phyloP scores from a whole-genome alignment of 2,888 invertebrate species.

The Taphrorychus bicolor region DNA sequence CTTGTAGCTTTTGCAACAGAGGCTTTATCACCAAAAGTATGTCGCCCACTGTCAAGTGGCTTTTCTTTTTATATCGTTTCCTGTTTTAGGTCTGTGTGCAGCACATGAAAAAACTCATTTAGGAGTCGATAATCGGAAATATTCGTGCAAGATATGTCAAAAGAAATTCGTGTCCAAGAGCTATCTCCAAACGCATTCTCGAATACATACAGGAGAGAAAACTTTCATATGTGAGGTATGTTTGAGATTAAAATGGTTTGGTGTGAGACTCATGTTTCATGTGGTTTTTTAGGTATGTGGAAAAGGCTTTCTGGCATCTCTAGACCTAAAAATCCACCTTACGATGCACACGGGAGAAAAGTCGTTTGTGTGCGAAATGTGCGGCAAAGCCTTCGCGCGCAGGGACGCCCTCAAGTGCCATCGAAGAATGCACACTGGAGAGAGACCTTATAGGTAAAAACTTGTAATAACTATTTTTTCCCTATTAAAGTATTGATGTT shows the following conservation, averaged over 20 bases:
- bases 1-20: conserved; percentile 66
- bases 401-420: conserved; percentile 67
- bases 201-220: conserved; percentile 68
- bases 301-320: conserved; percentile 66
- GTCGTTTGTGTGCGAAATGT: conserved; percentile 68
- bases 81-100: conserved; percentile 63
- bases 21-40: conserved; percentile 67
- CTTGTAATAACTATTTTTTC: neutral
- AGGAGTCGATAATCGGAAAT: conserved; percentile 66
- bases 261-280: neutral
- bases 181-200: conserved; percentile 66
- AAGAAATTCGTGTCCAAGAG: conserved; percentile 69
- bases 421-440: conserved; percentile 66
- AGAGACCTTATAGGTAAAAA: conserved; percentile 64
- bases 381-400: conserved; percentile 68
- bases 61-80: neutral
- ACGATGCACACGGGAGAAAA: conserved; percentile 70
- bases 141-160: conserved; percentile 66
- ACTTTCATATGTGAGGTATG: conserved; percentile 68
- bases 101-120: conserved; percentile 67
- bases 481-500: neutral
- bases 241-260: neutral
- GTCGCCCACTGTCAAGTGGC: neutral
- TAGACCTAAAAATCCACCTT: conserved; percentile 66
- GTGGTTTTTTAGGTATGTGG: conserved; percentile 59